Base-by-base conservation (phyloP, 2,113 vertebrate genomes). In the Pagrus major region DNA sequence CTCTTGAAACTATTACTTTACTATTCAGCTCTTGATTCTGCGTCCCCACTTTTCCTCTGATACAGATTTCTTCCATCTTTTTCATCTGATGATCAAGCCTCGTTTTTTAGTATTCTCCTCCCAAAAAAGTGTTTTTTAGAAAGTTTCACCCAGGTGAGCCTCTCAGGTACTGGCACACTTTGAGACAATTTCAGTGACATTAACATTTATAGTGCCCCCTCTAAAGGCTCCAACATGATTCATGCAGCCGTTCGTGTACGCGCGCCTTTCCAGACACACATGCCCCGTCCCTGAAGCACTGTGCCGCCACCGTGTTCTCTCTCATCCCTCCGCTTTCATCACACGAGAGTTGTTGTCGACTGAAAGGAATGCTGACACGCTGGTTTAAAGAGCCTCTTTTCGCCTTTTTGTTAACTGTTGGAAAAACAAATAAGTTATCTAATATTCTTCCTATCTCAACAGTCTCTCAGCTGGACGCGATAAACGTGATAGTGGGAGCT, bases 121-220 rank as follows among this genome's bases (percentile, higher is more conserved):
- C 8, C 20, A 35, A 35, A n/a, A n/a, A n/a, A n/a, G n/a, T n/a
- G n/a, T n/a, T 16, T 16, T 55, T 63, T 46, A 31, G 15, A 54
- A 64, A 18, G 20, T 47, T 71, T 56, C 27, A 25, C 58, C 18
- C 10, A 55, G 39, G 16, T 21, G 25, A 65, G 35, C 18, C 47
- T 23, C 67, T 66, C 23, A 29, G 65, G 35, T 41, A 2, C 44
- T 33, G 59, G 63, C 41, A 56, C 23, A 63, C 29, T 69, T 60
- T 44, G 39, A 76, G 44, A 41, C 49, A 18, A 63, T 68, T 56
- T 54, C 67, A 49, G 52, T 21, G 15, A 56, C 21, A 80, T 72
- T 59, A 68, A 73, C 80, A 81, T 80, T 49, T 67, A 75, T 58
- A 74, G 42, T 73, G 71, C 9, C 31, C 6, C 6, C 16, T 29